Evolutionary conservation across 2,797 vertebrate genomes (phyloP).

Genomic region (Karalla daura): DNA sequence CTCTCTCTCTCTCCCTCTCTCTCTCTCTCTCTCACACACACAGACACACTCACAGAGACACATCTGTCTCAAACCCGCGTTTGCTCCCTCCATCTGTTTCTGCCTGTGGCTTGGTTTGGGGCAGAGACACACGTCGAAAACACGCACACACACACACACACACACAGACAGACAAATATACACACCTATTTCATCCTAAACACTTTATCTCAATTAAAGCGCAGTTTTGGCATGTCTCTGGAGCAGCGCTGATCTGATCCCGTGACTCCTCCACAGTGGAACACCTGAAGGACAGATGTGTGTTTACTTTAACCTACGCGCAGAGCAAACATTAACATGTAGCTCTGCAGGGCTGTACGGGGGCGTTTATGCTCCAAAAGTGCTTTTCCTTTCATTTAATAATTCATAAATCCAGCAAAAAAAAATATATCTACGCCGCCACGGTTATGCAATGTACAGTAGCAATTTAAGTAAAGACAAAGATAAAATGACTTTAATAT

Average conservation of each 20-base stretch:
- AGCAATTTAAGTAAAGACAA: background rate
- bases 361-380: background rate
- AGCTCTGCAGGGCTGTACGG: no score
- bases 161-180: background rate
- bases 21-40: conserved; percentile 1
- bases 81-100: conserved; percentile 53
- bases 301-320: background rate
- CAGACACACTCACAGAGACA: conserved; percentile 18
- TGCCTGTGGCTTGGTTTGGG: conserved; percentile 27
- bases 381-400: conserved; percentile 3
- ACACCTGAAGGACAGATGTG: background rate
- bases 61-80: conserved; percentile 50
- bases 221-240: background rate
- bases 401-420: background rate
- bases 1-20: background rate
- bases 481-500: background rate
- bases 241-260: background rate
- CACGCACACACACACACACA: conserved; percentile 18
- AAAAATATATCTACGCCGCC: background rate
- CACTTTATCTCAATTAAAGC: conserved; percentile 31
- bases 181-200: conserved; percentile 32
- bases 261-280: background rate
- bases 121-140: conserved; percentile 21
- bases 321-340: no score
- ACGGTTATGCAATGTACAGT: background rate